A percentile compares a stretch with the other conserved stretches of the same genome.
Conservation (phyloP, 2,113 vertebrate species). For the Engystomops pustulosus region DNA sequence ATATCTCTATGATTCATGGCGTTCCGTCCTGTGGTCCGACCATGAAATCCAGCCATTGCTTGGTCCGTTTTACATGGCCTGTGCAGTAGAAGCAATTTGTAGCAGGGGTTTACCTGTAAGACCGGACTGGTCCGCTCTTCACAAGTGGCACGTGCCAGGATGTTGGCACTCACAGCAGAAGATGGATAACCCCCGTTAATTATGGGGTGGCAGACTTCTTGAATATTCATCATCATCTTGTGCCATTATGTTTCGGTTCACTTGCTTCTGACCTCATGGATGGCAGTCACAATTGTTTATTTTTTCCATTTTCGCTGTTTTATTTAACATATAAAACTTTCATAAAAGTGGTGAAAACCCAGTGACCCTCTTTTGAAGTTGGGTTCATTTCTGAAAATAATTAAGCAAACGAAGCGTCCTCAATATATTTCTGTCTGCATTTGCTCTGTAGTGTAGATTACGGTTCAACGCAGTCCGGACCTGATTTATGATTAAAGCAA, state of each 20-base stretch:
- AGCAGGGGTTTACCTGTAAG: too few relatives aligned
- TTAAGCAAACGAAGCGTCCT: not conserved
- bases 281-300: not conserved
- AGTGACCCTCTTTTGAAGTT: not conserved
- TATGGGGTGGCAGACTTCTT: too few relatives aligned
- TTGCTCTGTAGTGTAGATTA: not conserved
- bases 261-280: not conserved
- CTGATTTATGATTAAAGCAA: conserved; percentile 5
- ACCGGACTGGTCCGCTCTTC: too few relatives aligned
- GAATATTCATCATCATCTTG: not conserved
- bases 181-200: too few relatives aligned
- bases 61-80: too few relatives aligned
- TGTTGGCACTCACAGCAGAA: too few relatives aligned
- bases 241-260: not conserved
- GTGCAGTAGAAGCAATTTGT: too few relatives aligned
- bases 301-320: not conserved
- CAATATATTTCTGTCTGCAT: not conserved
- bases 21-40: too few relatives aligned
- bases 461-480: not conserved
- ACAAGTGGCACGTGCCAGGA: too few relatives aligned
- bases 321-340: not conserved
- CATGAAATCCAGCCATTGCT: too few relatives aligned
- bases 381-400: not conserved
- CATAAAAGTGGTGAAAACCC: not conserved
- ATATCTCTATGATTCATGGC: too few relatives aligned